These are phyloP conservation scores for Cephus spinipes DNA, from an alignment of 2,888 invertebrate species.

Conservation along the genomic window DNA sequence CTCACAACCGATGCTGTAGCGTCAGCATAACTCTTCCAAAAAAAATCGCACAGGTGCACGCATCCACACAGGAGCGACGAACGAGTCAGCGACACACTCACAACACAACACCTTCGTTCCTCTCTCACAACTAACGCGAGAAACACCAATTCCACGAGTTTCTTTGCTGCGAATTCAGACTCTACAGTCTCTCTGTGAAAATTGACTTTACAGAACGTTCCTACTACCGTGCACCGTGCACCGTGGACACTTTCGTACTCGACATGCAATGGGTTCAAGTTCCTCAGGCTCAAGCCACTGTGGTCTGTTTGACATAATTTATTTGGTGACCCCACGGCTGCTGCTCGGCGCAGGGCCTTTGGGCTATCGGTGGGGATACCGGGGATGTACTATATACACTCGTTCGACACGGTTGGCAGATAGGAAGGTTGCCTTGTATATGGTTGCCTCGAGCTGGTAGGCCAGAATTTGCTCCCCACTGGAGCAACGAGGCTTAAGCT, in stretches of 20 bases:
- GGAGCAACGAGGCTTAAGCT: background rate
- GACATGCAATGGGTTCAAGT: conserved; percentile 10
- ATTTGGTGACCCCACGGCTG: conserved; percentile 41
- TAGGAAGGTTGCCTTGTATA: background rate
- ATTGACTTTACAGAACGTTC: background rate
- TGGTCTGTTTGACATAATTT: conserved; percentile 47
- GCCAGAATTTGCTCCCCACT: background rate
- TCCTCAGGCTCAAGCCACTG: conserved; percentile 36
- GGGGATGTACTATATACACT: background rate
- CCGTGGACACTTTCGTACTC: background rate
- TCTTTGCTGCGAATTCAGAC: conserved; percentile 11
- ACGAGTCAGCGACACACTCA: conserved; percentile 13
- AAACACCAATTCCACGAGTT: conserved; percentile 5
- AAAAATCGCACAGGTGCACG: conserved; percentile 31
- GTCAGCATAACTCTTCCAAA: conserved; percentile 38
- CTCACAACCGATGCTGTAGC: conserved; percentile 42
- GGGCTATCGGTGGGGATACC: conserved; percentile 13
- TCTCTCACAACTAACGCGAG: background rate
- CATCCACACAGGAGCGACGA: conserved; percentile 28
- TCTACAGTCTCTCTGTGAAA: background rate
- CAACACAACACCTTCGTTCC: background rate
- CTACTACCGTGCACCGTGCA: background rate
- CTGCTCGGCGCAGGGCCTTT: conserved; percentile 17
- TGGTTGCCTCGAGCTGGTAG: background rate
- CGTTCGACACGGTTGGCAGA: conserved; percentile 5